These are phyloP conservation scores for Misgurnus mizolepis DNA, from an alignment of 2,113 vertebrate genomes.

Conservation along the genomic window DNA sequence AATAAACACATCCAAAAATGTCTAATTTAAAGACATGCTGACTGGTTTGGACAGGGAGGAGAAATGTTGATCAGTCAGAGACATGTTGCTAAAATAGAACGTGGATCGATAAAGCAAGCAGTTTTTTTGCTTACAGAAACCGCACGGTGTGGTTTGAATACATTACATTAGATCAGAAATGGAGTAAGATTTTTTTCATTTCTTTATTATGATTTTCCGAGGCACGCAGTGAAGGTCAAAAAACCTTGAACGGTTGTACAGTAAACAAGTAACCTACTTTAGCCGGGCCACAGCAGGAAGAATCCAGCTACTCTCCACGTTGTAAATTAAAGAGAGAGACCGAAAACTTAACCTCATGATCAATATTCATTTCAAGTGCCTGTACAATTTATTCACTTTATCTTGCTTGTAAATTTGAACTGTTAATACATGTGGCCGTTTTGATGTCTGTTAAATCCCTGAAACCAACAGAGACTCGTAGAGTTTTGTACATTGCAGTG, in stretches of 20 bases:
- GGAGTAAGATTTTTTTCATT: background rate
- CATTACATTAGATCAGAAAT: background rate
- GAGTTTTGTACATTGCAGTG: too few relatives aligned
- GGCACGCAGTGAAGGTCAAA: slow-evolving; percentile 22
- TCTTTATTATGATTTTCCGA: background rate
- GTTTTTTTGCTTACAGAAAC: background rate
- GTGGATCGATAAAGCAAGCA: slow-evolving; percentile 29
- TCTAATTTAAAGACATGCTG: slow-evolving; percentile 41
- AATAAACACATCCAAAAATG: slow-evolving; percentile 38
- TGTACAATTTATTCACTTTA: slow-evolving; percentile 11
- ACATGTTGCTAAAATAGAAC: slow-evolving; percentile 14
- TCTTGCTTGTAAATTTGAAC: slow-evolving; percentile 17
- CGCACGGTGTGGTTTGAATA: background rate
- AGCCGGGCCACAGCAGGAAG: background rate
- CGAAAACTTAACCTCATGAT: slow-evolving; percentile 4
- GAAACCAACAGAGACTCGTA: too few relatives aligned
- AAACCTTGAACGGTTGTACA: slow-evolving; percentile 4
- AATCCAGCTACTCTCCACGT: background rate
- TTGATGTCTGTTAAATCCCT: background rate
- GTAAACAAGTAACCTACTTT: slow-evolving; percentile 2
- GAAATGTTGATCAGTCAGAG: slow-evolving; percentile 28
- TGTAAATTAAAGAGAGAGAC: background rate
- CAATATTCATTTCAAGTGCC: slow-evolving; percentile 10
- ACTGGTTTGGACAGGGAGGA: slow-evolving; percentile 14
- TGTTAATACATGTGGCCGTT: background rate